Percentiles rank a stretch among this genome's conserved stretches.
These are phyloP conservation scores for Bubalus kerabau DNA, from an alignment of 2,113 vertebrate species.

Conservation along the genomic window DNA sequence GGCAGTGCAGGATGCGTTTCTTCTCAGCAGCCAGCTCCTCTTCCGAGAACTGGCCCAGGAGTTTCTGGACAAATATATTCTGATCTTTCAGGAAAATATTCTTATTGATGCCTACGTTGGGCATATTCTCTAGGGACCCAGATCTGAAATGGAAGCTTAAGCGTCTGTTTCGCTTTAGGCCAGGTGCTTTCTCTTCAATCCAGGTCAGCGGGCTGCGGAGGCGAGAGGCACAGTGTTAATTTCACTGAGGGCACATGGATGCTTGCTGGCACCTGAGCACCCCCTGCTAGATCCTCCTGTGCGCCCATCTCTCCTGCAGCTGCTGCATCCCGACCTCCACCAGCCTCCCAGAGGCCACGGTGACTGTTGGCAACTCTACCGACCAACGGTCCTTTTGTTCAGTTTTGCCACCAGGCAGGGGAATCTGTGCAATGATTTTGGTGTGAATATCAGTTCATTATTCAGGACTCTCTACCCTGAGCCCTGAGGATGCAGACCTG, in stretches of 20 bases:
- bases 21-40: conserved; percentile 85
- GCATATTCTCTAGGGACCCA: conserved; percentile 85
- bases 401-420: neutral
- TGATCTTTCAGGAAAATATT: conserved; percentile 95
- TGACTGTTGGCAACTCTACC: neutral
- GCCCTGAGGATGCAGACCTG: neutral
- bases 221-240: neutral
- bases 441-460: neutral
- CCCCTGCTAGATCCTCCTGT: neutral
- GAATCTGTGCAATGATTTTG: neutral
- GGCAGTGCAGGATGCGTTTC: conserved; percentile 86
- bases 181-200: conserved; percentile 91
- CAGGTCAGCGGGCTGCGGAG: conserved; percentile 86
- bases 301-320: neutral
- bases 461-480: neutral
- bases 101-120: conserved; percentile 79
- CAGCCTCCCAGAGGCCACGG: neutral
- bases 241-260: neutral
- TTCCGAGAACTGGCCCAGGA: conserved; percentile 82
- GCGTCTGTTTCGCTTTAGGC: conserved; percentile 84
- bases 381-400: neutral
- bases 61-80: conserved; percentile 88
- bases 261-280: neutral
- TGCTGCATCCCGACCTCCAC: neutral
- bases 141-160: conserved; percentile 90